Base-by-base conservation (phyloP, 2,113 vertebrate genomes). In the Sylvilagus bachmani region DNA sequence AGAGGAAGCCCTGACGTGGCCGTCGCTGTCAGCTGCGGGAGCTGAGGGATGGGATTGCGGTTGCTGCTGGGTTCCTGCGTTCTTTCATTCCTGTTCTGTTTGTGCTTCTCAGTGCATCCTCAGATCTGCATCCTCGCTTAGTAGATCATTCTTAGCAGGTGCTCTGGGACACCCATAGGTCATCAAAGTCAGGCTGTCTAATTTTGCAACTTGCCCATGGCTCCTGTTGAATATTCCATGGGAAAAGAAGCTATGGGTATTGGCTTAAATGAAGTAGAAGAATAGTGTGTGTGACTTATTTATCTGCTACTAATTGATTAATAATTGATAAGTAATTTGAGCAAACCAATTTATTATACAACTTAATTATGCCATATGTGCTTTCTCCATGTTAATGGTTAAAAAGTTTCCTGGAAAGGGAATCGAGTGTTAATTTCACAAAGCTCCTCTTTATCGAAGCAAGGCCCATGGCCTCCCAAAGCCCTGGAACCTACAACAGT, bases 301-400 rank as follows among this genome's bases (percentile, higher is more conserved):
- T 95, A 78, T 85, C 70, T 92, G 12, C 91, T 95, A 73, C 24
- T 78, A 74, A 82, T 90, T 94, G n/a, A 89, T 89, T 93, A 97
- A 61, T 89, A 89, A 96, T 86, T 89, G 71, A 86, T 88, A 89
- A 93, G 93, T 89, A 89, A 93, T 85, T 93, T 81, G 91, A 69
- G 27, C 70, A 84, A 83, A 66, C 49, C n/a, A 31, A 53, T 92
- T 86, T 86, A 73, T 61, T 90, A 12, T 11, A 25, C 61, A 89
- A 53, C 21, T 67, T 67, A 75, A 92, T 93, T 73, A 81, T 83
- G 79, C 73, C 67, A 22, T 27, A 25, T 84, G 70, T 67, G 33
- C 53, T 49, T 91, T 92, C 67, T 64, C 6, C 95, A 66, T 77
- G 75, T 24, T 17, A 13, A 29, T 11, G 13, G 24, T 77, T 85